A percentile compares a stretch with the other conserved stretches of the same genome.
Conservation (phyloP, 2,113 vertebrate species). For the Leptosomus discolor region DNA sequence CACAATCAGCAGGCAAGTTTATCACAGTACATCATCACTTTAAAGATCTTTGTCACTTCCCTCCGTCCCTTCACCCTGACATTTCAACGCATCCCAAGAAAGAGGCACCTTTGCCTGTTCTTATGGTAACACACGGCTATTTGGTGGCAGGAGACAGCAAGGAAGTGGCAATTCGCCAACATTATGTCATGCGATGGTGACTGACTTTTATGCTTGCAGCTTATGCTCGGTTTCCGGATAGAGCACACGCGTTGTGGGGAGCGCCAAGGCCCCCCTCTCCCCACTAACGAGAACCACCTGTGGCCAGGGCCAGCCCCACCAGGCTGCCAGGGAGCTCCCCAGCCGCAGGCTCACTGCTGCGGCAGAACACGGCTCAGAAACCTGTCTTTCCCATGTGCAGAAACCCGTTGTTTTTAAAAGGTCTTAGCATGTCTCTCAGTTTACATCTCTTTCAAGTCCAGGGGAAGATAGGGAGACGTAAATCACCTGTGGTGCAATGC, state of each 20-base stretch:
- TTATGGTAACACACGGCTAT: neutral
- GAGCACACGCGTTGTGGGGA: accelerated
- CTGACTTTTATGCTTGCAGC: neutral
- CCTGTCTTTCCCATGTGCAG: accelerated
- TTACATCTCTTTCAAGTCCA: neutral
- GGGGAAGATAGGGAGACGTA: neutral
- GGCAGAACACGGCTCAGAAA: neutral
- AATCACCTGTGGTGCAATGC: neutral
- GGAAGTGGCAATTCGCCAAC: neutral
- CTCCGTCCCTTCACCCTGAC: neutral
- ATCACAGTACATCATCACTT: neutral
- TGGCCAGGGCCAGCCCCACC: neutral
- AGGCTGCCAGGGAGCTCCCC: neutral
- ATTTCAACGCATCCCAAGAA: neutral
- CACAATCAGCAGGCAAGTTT: neutral
- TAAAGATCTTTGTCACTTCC: neutral
- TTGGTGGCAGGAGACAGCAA: neutral
- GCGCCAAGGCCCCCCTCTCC: neutral
- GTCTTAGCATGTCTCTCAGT: neutral
- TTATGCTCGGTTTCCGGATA: neutral
- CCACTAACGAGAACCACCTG: neutral
- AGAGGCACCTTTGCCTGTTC: neutral
- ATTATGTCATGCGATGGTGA: neutral
- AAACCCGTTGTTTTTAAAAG: neutral
- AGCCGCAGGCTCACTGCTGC: neutral